A percentile compares a stretch with the other conserved stretches of the same genome.
These are phyloP conservation scores for Anguilla megastoma DNA, from an alignment of 2,797 vertebrate genomes.

Conservation along the genomic window DNA sequence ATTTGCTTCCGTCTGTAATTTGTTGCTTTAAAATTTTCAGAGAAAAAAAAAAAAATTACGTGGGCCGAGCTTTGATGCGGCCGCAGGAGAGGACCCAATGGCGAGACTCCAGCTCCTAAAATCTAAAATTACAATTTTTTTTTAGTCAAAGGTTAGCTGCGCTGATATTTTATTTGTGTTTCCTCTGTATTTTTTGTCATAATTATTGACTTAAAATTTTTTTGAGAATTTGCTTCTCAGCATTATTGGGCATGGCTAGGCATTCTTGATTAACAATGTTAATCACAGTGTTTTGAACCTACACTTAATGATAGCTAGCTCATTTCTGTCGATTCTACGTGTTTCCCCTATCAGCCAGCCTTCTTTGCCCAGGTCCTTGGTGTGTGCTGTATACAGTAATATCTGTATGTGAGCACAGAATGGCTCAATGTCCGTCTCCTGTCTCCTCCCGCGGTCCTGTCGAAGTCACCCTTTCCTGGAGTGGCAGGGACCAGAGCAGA, in stretches of 20 bases:
- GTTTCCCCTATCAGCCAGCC: background rate
- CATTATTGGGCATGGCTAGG: conserved; percentile 39
- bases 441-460: conserved; percentile 50
- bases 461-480: conserved; percentile 66
- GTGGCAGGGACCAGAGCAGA: conserved; percentile 76
- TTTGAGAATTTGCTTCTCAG: background rate
- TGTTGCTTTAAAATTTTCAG: conserved; percentile 47
- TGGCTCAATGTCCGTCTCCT: conserved; percentile 18
- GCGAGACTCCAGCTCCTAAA: conserved; percentile 40
- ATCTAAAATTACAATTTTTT: conserved; percentile 35
- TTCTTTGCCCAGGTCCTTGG: background rate
- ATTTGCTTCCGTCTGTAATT: conserved; percentile 56
- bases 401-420: conserved; percentile 11
- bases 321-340: background rate
- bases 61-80: conserved; percentile 37
- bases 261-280: conserved; percentile 39
- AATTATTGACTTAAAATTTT: conserved; percentile 10
- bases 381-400: background rate
- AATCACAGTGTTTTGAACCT: conserved; percentile 44
- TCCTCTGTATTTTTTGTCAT: conserved; percentile 45
- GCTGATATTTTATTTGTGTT: conserved; percentile 33
- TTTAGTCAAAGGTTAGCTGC: conserved; percentile 59
- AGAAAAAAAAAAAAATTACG: conserved; percentile 39
- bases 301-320: too few species aligned
- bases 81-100: background rate